phyloP scores from a whole-genome alignment of 2,113 vertebrate genomes.

The Pantherophis guttatus region DNA sequence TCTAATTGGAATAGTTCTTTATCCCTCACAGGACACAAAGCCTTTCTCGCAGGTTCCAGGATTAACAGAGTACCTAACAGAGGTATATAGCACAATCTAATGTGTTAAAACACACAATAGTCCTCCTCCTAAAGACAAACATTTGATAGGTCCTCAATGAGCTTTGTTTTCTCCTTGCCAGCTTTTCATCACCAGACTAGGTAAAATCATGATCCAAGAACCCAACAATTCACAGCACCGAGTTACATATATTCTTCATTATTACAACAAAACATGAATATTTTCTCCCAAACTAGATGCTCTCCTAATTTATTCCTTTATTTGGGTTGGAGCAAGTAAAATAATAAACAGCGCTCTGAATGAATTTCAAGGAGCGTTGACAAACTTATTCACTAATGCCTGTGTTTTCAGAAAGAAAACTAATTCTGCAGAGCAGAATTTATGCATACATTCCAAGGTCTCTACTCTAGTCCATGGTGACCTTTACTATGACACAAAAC shows the following conservation, averaged over 20 bases:
- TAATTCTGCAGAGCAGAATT: constrained; percentile 20
- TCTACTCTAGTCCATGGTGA: constrained; percentile 29
- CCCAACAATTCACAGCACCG: background rate
- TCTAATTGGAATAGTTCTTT: constrained; percentile 11
- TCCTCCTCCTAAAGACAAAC: constrained; percentile 29
- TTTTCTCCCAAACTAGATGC: constrained; percentile 30
- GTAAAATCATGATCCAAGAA: background rate
- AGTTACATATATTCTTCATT: background rate
- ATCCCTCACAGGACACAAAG: constrained; percentile 19
- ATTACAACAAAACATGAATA: background rate
- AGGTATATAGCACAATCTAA: constrained; percentile 4
- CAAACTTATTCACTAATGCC: constrained; percentile 28
- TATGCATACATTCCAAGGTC: constrained; percentile 19
- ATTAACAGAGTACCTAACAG: background rate
- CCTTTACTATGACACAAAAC: constrained; percentile 49
- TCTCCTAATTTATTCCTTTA: constrained; percentile 38
- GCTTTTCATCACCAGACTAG: background rate
- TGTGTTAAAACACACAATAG: constrained; percentile 15
- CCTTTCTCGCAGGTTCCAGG: background rate
- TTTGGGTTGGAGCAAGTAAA: constrained; percentile 55
- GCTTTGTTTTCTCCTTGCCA: background rate
- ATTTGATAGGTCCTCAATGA: background rate
- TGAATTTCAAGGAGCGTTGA: constrained; percentile 16
- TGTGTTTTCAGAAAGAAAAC: constrained; percentile 26
- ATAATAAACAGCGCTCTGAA: constrained; percentile 44